Conservation (phyloP, 2,797 vertebrate genomes). For the Brotula barbata region DNA sequence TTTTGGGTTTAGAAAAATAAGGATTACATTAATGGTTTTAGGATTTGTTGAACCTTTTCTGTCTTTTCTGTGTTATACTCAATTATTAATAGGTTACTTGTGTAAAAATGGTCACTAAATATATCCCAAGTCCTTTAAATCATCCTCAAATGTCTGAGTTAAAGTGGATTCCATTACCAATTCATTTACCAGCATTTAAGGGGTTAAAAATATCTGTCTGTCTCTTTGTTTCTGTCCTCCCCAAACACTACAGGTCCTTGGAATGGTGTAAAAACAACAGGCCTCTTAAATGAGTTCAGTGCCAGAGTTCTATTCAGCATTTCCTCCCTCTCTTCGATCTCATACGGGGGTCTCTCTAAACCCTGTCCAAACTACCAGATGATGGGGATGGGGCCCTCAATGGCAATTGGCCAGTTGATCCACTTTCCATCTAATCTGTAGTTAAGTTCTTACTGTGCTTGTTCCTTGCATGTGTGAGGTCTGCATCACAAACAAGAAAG, state of each 20-base stretch:
- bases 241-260: conserved; percentile 36
- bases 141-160: too few relatives aligned
- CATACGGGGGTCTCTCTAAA: conserved; percentile 34
- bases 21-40: too few relatives aligned
- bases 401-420: conserved; percentile 63
- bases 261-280: conserved; percentile 62
- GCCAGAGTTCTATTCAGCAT: conserved; percentile 50
- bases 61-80: too few relatives aligned
- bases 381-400: conserved; percentile 45
- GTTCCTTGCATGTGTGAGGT: conserved; percentile 4
- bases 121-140: too few relatives aligned
- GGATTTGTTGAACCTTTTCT: too few relatives aligned
- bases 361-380: conserved; percentile 53
- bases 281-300: conserved; percentile 56
- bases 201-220: conserved; percentile 63
- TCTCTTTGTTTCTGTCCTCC: conserved; percentile 14
- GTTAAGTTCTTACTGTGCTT: background rate
- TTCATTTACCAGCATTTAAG: too few relatives aligned
- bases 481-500: conserved; percentile 21
- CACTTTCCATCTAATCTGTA: conserved; percentile 54
- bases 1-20: too few relatives aligned
- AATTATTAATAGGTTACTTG: too few relatives aligned
- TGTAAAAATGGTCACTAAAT: too few relatives aligned
- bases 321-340: conserved; percentile 39
- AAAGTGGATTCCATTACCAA: too few relatives aligned